A percentile compares a stretch with the other conserved stretches of the same genome.
These are phyloP conservation scores for Belgica antarctica DNA, from an alignment of 2,888 invertebrate species.

Conservation along the genomic window DNA sequence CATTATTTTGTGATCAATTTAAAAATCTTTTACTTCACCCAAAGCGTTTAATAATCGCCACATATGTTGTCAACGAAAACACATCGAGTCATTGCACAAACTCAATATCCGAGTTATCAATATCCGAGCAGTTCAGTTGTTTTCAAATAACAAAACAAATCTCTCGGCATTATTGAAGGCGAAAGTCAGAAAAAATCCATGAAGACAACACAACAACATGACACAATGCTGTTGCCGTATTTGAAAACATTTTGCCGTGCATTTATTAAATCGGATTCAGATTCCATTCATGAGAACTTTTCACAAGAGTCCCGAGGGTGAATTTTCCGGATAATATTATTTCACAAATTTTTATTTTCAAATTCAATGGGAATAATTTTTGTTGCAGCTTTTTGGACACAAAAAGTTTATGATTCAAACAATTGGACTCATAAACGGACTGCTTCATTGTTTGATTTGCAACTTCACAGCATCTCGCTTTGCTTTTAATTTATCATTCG, in stretches of 20 bases:
- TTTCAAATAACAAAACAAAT: slow-evolving; percentile 6
- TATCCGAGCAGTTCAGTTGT: slow-evolving; percentile 11
- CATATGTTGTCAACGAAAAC: slow-evolving; percentile 13
- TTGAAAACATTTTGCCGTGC: background rate
- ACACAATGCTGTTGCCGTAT: slow-evolving; percentile 10
- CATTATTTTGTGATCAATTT: no score
- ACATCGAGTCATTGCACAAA: slow-evolving; percentile 16
- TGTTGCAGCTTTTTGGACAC: background rate
- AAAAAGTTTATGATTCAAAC: no score
- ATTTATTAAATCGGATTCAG: background rate
- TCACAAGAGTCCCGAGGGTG: background rate
- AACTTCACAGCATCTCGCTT: background rate
- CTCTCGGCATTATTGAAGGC: slow-evolving; percentile 3
- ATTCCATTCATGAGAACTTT: slow-evolving; percentile 19
- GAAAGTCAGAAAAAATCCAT: no score
- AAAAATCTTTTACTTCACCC: no score
- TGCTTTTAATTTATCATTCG: background rate
- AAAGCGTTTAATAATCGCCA: background rate
- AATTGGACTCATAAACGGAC: no score
- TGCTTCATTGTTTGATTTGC: background rate
- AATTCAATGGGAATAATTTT: slow-evolving; percentile 1
- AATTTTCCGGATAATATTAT: slow-evolving; percentile 3
- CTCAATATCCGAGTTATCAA: slow-evolving; percentile 21
- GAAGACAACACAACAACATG: slow-evolving; percentile 23
- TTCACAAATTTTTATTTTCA: background rate